Conservation (phyloP, 1,140 invertebrate species). For the Parapsyche elsis region DNA sequence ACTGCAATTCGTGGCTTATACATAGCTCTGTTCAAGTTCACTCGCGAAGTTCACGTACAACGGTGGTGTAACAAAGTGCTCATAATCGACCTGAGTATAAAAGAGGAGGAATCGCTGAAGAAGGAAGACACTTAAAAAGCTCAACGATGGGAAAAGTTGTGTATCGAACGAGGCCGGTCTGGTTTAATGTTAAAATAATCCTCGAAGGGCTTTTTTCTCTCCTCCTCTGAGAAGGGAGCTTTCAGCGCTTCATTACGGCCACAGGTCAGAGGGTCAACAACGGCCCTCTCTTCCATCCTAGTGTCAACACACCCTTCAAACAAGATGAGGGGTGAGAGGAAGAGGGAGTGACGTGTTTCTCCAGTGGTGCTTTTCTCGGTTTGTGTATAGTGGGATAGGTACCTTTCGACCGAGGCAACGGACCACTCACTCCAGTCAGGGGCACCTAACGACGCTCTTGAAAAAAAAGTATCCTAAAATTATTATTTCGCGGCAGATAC, state of each 20-base stretch:
- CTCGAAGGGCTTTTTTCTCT: background rate
- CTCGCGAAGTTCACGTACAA: too few species aligned
- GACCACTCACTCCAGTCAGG: too few species aligned
- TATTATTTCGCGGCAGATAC: background rate
- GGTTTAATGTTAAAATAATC: slow-evolving; percentile 12
- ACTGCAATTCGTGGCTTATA: too few species aligned
- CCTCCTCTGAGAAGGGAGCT: background rate
- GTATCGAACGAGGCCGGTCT: background rate
- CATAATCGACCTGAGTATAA: background rate
- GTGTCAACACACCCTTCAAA: background rate
- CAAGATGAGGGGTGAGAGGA: background rate
- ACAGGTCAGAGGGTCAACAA: slow-evolving; percentile 6
- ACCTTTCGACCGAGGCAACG: too few species aligned
- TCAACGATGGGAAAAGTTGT: background rate
- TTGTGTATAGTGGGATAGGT: background rate
- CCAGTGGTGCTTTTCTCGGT: background rate
- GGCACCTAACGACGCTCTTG: background rate
- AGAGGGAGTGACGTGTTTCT: background rate
- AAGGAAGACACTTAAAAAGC: background rate
- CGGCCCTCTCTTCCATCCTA: background rate
- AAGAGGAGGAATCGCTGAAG: background rate
- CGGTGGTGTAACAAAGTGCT: background rate
- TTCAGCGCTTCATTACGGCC: background rate
- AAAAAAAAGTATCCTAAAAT: background rate
- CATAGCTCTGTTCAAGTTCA: too few species aligned